Evolutionary conservation across 1,140 invertebrate species (phyloP), one percentile per base, ranked within the genome.

Genomic region (Lepidostoma basale): DNA sequence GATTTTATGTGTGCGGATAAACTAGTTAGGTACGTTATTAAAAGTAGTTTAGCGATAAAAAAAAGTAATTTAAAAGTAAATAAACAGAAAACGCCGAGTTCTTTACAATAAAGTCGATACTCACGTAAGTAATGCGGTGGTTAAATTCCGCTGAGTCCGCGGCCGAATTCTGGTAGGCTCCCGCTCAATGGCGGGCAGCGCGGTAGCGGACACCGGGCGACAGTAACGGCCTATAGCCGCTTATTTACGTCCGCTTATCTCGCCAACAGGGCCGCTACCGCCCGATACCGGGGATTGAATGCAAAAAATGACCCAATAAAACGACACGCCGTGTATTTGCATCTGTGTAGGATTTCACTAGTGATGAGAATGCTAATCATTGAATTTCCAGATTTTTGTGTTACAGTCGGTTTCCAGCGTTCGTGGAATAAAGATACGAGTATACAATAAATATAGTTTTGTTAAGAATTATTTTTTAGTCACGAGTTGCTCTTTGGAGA

Each of bases 231-330:
- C 63, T 66, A 66, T 49, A 66, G 68, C 62, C 56, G 62, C 45
- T 70, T 70, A 70, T 70, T 70, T 70, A 70, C 59, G 68, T 36
- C 12, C 63, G 56, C 68, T 70, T 62, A 70, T 70, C 68, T 70
- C 63, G 44, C 63, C 49, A 20, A 36, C 30, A 40, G 3, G 6
- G 47, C 44, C 63, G 45, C 54, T 60, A 62, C 63, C 45, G 62
- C 52, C 23, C 54, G 62, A 56, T 62, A 52, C 60, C 47, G 39
- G 44, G 36, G 47, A 68, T 49, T 44, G 44, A 66, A 54, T 62
- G 68, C 68, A 66, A 66, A 70, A 66, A 66, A 66, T 33, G 47
- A 33, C 26, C 68, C 63, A 49, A 65, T 69, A 60, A 69, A 69
- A 69, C 40, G 39, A 3, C 39, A 44, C 20, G 8, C 39, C 20